Conservation (phyloP, 2,888 invertebrate genomes). For the Heliconius ethilla region DNA sequence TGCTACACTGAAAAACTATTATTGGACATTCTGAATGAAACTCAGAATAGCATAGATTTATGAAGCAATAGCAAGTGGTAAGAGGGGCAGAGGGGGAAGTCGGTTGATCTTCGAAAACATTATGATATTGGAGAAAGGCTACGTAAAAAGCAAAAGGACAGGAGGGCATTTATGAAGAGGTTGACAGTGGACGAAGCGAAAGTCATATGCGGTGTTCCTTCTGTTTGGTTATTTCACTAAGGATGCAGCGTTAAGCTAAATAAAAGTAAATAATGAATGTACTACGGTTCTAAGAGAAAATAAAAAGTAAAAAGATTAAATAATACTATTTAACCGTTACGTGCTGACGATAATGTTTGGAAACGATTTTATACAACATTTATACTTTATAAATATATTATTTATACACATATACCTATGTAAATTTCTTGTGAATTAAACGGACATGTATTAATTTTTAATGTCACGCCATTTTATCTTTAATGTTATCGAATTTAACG, state of each 20-base stretch:
- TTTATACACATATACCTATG: background rate
- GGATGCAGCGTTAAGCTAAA: background rate
- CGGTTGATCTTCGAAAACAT: too few species aligned
- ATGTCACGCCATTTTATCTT: slow-evolving; percentile 11
- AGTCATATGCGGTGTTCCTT: too few species aligned
- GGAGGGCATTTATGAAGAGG: background rate
- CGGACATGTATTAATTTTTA: background rate
- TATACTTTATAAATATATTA: background rate
- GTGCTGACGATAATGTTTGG: background rate
- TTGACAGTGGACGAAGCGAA: background rate
- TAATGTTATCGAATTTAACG: slow-evolving; percentile 11
- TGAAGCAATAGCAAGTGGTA: too few species aligned
- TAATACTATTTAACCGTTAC: background rate
- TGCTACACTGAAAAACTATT: background rate
- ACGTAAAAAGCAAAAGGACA: too few species aligned
- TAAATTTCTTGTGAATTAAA: background rate
- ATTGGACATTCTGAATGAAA: background rate
- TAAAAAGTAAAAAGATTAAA: background rate
- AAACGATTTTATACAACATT: background rate
- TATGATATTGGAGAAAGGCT: too few species aligned
- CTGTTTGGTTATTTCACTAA: too few species aligned
- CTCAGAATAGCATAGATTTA: background rate
- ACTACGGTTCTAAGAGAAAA: background rate
- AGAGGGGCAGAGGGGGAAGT: too few species aligned
- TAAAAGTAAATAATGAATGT: too few species aligned